These are phyloP conservation scores for Neotragus moschatus DNA, from an alignment of 2,113 vertebrate genomes.

Conservation along the genomic window DNA sequence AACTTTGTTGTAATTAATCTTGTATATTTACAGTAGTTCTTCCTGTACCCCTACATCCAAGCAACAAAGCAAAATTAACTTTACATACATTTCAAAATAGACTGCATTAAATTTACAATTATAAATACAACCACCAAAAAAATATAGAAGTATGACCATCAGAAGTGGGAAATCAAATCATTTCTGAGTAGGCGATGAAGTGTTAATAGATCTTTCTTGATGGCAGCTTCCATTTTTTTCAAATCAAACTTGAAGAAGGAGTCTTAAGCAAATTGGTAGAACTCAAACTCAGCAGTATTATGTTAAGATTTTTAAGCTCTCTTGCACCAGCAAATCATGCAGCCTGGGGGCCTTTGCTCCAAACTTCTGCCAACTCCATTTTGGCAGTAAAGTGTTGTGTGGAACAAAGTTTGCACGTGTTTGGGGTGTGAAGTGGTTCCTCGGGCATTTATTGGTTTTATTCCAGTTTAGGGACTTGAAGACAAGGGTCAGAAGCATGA, in stretches of 20 bases:
- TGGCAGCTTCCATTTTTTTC: slow-evolving; percentile 27
- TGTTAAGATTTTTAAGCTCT: slow-evolving; percentile 56
- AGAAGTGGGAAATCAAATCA: slow-evolving; percentile 36
- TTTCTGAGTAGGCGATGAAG: slow-evolving; percentile 38
- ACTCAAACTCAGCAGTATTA: slow-evolving; percentile 54
- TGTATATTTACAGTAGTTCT: slow-evolving; percentile 24
- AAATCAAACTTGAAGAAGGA: slow-evolving; percentile 32
- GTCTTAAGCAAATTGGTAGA: slow-evolving; percentile 38
- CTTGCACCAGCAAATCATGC: slow-evolving; percentile 60
- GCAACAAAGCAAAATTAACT: slow-evolving; percentile 23
- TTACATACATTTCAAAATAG: slow-evolving; percentile 35
- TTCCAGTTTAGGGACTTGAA: slow-evolving; percentile 55
- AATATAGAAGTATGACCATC: slow-evolving; percentile 18
- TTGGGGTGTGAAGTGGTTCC: slow-evolving; percentile 71
- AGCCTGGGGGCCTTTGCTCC: slow-evolving; percentile 64
- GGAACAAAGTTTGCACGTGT: slow-evolving; percentile 76
- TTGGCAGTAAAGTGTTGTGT: slow-evolving; percentile 72
- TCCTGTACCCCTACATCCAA: neutral
- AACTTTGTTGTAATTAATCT: slow-evolving; percentile 35
- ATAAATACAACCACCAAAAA: slow-evolving; percentile 11
- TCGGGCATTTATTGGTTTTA: slow-evolving; percentile 61
- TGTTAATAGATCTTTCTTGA: slow-evolving; percentile 48
- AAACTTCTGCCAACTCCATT: slow-evolving; percentile 72
- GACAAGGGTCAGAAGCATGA: slow-evolving; percentile 47
- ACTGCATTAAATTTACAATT: neutral